phyloP scores from a whole-genome alignment of 1,140 invertebrate genomes.

The Philaenus spumarius region DNA sequence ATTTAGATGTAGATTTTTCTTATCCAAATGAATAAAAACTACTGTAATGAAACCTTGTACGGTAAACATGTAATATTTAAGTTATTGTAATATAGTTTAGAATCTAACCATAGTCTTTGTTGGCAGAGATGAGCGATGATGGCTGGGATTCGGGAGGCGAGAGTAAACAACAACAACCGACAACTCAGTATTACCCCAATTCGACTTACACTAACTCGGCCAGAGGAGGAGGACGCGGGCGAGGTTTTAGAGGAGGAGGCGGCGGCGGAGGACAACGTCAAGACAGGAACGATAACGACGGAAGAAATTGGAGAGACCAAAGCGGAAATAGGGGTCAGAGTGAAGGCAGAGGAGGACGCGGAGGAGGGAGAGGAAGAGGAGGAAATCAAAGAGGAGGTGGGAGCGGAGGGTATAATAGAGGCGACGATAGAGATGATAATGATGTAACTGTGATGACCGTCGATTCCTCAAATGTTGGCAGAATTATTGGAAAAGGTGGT shows the following conservation, averaged over 20 bases:
- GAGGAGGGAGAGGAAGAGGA: conserved; percentile 4
- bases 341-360: neutral
- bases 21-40: no score
- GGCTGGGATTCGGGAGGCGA: conserved; percentile 17
- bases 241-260: neutral
- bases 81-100: no score
- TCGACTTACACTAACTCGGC: neutral
- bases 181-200: neutral
- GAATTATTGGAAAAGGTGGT: conserved; percentile 58
- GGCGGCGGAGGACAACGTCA: neutral
- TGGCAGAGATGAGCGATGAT: conserved; percentile 17
- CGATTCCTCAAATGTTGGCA: conserved; percentile 35
- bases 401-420: neutral
- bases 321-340: conserved; percentile 1
- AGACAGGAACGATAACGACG: conserved; percentile 1
- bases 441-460: conserved; percentile 3
- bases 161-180: neutral
- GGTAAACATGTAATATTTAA: no score
- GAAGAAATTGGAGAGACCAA: conserved; percentile 2
- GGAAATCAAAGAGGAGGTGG: conserved; percentile 5
- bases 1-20: no score
- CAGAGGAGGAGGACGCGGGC: neutral
- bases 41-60: no score
- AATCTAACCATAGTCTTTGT: no score
- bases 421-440: neutral